Evolutionary conservation across 2,888 invertebrate species (phyloP), one percentile per base, ranked within the genome.

Genomic region (Acleris laterana): DNA sequence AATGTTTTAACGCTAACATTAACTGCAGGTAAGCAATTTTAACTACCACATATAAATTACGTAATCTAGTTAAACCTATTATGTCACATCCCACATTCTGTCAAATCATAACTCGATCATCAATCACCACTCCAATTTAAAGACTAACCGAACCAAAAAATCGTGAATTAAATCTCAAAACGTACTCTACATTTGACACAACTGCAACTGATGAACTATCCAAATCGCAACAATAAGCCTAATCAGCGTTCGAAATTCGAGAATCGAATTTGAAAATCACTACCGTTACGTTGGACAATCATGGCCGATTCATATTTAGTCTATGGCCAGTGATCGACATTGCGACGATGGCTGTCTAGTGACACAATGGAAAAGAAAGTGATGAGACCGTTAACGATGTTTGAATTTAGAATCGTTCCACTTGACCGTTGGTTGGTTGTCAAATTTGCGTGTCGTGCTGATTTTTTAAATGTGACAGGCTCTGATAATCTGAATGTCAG

Each of bases 281-380:
- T 84, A 84, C 86, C 84, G 87, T 81, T 81, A 79, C 57, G 46
- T 58, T n/a, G 5, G 62, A 76, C 84, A 90, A 91, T 91, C 89
- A 91, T 79, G 84, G 72, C 78, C 85, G 87, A 90, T 90, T 89
- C 88, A 85, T 77, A 81, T 81, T 19, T 52, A 19, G 25, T 69
- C 71, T 74, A 72, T 75, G 72, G 73, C 75, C 75, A 80, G 82
- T 87, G 89, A 86, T 88, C 88, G 90, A 90, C 87, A 89, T 89
- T 82, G 80, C 73, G 80, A 82, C 86, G 87, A 80, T 70, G 68
- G 73, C 74, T 72, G 77, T 81, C 82, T 73, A 71, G 70, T 69
- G 74, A 69, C 78, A 90, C 90, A 91, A 92, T 84, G 78, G 89
- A 87, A 88, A 86, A 79, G 91, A 90, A 92, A 92, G 90, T 85